Conservation (phyloP, 2,888 invertebrate genomes). For the Steinernema carpocapsae region DNA sequence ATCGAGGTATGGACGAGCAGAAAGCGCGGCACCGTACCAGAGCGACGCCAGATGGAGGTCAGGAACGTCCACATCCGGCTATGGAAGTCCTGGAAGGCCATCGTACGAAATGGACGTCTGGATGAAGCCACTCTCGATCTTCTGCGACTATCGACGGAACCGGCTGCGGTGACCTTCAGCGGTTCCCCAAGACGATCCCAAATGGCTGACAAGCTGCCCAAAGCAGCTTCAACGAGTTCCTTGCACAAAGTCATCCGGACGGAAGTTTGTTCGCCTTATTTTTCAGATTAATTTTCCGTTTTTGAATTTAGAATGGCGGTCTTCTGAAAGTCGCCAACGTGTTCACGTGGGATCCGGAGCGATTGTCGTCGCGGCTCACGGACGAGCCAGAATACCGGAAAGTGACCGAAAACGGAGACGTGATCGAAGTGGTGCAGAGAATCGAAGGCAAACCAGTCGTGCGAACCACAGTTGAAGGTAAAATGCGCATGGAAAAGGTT, state of each 20-base stretch:
- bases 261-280: slow-evolving; percentile 41
- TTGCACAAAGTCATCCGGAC: slow-evolving; percentile 53
- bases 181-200: slow-evolving; percentile 47
- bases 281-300: not conserved
- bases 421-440: slow-evolving; percentile 37
- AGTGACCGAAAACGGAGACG: slow-evolving; percentile 35
- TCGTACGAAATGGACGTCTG: slow-evolving; percentile 37
- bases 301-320: slow-evolving; percentile 55
- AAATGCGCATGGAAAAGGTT: slow-evolving; percentile 66
- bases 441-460: slow-evolving; percentile 52
- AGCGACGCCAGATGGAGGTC: slow-evolving; percentile 22
- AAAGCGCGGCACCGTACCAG: slow-evolving; percentile 37
- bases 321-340: slow-evolving; percentile 53
- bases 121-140: slow-evolving; percentile 65
- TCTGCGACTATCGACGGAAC: slow-evolving; percentile 58
- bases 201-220: slow-evolving; percentile 48
- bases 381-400: not conserved
- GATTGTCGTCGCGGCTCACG: not conserved
- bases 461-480: slow-evolving; percentile 67
- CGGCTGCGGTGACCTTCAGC: slow-evolving; percentile 46
- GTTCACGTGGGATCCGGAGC: slow-evolving; percentile 59
- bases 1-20: slow-evolving; percentile 37
- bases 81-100: slow-evolving; percentile 8
- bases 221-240: slow-evolving; percentile 63
- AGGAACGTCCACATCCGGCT: slow-evolving; percentile 20